phyloP scores from a whole-genome alignment of 2,888 invertebrate genomes.

The Sericinus montela region DNA sequence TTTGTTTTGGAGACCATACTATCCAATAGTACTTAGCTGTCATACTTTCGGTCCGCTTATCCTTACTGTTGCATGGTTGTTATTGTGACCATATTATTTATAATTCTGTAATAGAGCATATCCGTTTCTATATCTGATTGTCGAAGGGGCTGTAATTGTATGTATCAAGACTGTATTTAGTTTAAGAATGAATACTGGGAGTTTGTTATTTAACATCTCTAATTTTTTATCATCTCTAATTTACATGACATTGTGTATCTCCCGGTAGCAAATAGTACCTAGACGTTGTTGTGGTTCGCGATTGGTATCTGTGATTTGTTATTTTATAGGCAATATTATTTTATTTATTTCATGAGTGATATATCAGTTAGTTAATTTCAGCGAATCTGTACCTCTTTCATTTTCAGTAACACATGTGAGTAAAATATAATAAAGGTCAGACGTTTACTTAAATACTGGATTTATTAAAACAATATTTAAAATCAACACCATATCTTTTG shows the following conservation, averaged over 20 bases:
- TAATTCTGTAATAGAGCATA: constrained; percentile 8
- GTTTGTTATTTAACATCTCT: no score
- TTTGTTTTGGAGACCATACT: constrained; percentile 29
- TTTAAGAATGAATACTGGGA: constrained; percentile 41
- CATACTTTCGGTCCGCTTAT: constrained; percentile 39
- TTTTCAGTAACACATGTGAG: no score
- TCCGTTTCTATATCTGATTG: constrained; percentile 41
- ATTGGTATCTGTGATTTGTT: constrained; percentile 75
- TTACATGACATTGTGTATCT: constrained; percentile 13
- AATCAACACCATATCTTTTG: no score
- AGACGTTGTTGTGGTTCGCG: constrained; percentile 45
- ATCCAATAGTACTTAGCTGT: constrained; percentile 39
- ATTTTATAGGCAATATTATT: constrained; percentile 54
- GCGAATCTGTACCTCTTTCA: neutral
- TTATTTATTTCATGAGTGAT: constrained; percentile 48
- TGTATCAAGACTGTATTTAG: constrained; percentile 72
- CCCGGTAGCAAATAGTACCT: constrained; percentile 13
- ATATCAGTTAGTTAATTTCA: constrained; percentile 21
- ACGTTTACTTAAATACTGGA: no score
- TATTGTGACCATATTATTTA: constrained; percentile 25
- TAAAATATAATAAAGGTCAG: no score
- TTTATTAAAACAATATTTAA: no score
- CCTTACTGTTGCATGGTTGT: constrained; percentile 56
- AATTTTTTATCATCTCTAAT: no score
- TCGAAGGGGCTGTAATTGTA: constrained; percentile 48